Conservation (phyloP, 2,888 invertebrate species). For the Amphipyra tragopoginis region DNA sequence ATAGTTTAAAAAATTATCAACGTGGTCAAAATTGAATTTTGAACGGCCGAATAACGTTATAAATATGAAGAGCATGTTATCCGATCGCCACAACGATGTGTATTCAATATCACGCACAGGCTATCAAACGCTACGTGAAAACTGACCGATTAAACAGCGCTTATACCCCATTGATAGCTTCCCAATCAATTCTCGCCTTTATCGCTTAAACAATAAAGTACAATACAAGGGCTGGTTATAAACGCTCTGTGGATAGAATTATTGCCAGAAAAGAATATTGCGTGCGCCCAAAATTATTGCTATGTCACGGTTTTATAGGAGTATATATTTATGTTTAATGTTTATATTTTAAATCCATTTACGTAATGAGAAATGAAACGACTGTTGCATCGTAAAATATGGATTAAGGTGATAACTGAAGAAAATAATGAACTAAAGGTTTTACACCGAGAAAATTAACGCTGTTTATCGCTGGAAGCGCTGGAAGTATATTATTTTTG, state of each 20-base stretch:
- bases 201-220: slow-evolving; percentile 42
- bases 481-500: slow-evolving; percentile 16
- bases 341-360: slow-evolving; percentile 54
- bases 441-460: slow-evolving; percentile 17
- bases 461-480: background rate
- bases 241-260: slow-evolving; percentile 61
- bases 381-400: slow-evolving; percentile 19
- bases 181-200: slow-evolving; percentile 56
- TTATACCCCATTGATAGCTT: slow-evolving; percentile 57
- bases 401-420: slow-evolving; percentile 5
- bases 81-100: slow-evolving; percentile 54
- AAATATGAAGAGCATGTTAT: slow-evolving; percentile 11
- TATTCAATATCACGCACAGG: slow-evolving; percentile 67
- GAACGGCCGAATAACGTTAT: background rate
- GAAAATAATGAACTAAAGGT: slow-evolving; percentile 21
- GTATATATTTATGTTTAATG: slow-evolving; percentile 48
- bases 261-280: slow-evolving; percentile 69
- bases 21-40: background rate
- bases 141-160: slow-evolving; percentile 74
- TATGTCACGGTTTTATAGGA: slow-evolving; percentile 61
- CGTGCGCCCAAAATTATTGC: slow-evolving; percentile 68
- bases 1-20: background rate
- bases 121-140: slow-evolving; percentile 73
- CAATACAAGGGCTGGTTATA: slow-evolving; percentile 50
- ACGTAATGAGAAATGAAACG: slow-evolving; percentile 35